phyloP scores from a whole-genome alignment of 2,888 invertebrate genomes.

The Napeogenes sylphis region DNA sequence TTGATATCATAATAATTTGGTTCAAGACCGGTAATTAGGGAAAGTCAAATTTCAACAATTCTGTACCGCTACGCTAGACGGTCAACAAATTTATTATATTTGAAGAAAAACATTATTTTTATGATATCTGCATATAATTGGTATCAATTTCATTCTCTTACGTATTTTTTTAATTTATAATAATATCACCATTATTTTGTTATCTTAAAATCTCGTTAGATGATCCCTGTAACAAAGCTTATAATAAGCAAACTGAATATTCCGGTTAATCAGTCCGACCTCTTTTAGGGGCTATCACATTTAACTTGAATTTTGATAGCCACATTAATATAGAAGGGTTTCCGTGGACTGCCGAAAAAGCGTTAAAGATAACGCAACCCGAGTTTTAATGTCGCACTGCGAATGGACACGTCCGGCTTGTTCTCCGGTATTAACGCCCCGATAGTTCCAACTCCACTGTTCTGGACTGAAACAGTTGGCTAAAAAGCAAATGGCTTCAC shows the following conservation, averaged over 20 bases:
- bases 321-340: conserved; percentile 34
- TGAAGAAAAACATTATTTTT: no score
- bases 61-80: no score
- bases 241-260: not conserved
- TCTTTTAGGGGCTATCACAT: conserved; percentile 22
- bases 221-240: not conserved
- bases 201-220: not conserved
- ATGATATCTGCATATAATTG: no score
- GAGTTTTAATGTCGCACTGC: conserved; percentile 40
- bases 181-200: not conserved
- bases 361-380: conserved; percentile 40
- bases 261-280: conserved; percentile 17
- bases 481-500: conserved; percentile 32
- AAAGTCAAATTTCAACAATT: no score
- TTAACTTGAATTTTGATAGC: conserved; percentile 33
- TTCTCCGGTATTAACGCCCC: conserved; percentile 34
- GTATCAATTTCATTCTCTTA: no score
- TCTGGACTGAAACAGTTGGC: conserved; percentile 36
- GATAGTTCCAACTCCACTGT: conserved; percentile 35
- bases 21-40: no score
- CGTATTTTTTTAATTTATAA: no score
- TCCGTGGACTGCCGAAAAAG: conserved; percentile 28
- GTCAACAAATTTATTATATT: no score
- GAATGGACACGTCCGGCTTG: conserved; percentile 42
- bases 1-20: not conserved